Base-by-base conservation (phyloP, 2,113 vertebrate genomes). In the Phalacrocorax aristotelis region DNA sequence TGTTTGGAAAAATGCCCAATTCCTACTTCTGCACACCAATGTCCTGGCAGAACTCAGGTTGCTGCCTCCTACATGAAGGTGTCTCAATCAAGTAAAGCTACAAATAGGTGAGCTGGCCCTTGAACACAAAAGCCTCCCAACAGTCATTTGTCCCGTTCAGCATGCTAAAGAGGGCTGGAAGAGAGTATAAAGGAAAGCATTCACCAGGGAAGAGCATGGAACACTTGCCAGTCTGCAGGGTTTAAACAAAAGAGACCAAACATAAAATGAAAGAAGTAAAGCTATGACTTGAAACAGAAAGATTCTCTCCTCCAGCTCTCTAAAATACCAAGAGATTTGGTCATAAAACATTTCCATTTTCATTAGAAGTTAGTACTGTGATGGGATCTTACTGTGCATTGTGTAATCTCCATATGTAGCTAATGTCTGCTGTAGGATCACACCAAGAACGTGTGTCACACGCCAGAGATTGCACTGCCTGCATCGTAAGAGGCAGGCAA, bases 121-220 rank as follows among this genome's bases (percentile, higher is more conserved):
- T 17, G 49, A 89, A 83, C 46, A 91, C 81, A 93, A 95, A 90
- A 95, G 78, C 71, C 46, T 90, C 89, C 71, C n/a, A 55, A 18
- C 44, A 91, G 84, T 44, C 78, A 52, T 62, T 61, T 88, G 40
- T 80, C 78, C 76, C 57, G 79, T 93, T 68, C 86, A 93, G 90
- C 72, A 87, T 70, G 65, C 76, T 89, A 87, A 95, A 78, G 72
- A 68, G 83, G 52, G 69, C 65, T 95, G 65, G 60, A 61, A 74
- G n/a, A 85, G 58, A 85, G 49, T 34, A 96, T 62, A 97, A 97
- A 95, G 58, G 76, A 89, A 72, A 83, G 65, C 83, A 94, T 95
- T 97, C 83, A 96, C 19, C 61, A 92, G 69, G 40, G 70, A 85
- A 91, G 75, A 87, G 64, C 79, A 80, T n/a, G 62, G 60, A 96